These are phyloP conservation scores for Andrena cerasifolii DNA, from an alignment of 1,140 invertebrate genomes.

Conservation along the genomic window DNA sequence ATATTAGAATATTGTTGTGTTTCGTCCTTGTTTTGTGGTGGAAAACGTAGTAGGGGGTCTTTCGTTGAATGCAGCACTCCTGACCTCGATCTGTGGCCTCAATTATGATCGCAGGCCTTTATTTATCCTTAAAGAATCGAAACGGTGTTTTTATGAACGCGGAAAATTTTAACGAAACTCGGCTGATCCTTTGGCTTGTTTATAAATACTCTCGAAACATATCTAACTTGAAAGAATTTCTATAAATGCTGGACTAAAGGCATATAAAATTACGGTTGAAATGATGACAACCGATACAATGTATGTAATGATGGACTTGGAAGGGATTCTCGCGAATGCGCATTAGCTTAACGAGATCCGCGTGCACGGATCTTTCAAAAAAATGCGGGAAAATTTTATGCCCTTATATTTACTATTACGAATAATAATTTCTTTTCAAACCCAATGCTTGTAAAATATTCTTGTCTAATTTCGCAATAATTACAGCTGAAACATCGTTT, in stretches of 20 bases:
- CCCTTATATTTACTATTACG: not conserved
- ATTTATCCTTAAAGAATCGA: conserved; percentile 22
- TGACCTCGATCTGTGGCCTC: conserved; percentile 46
- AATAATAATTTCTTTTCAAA: too few species aligned
- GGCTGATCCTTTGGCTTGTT: not conserved
- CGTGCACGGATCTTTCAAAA: too few species aligned
- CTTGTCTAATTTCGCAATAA: too few species aligned
- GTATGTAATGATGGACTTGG: not conserved
- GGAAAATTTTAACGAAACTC: not conserved
- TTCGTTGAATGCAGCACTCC: conserved; percentile 31
- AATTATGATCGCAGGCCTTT: conserved; percentile 30
- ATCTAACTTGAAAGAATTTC: too few species aligned
- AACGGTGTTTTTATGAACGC: conserved; percentile 24
- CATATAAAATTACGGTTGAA: conserved; percentile 1
- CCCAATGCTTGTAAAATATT: not conserved
- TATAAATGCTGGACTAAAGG: not conserved
- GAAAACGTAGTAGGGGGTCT: conserved; percentile 27
- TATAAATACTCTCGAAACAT: not conserved
- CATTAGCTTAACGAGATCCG: not conserved
- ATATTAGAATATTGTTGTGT: not conserved
- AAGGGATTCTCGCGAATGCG: conserved; percentile 13
- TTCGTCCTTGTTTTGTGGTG: conserved; percentile 19
- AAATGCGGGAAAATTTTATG: conserved; percentile 1
- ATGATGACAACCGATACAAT: conserved; percentile 13
- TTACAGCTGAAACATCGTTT: too few species aligned